Conservation (phyloP, 2,888 invertebrate species). For the Diloba caeruleocephala region DNA sequence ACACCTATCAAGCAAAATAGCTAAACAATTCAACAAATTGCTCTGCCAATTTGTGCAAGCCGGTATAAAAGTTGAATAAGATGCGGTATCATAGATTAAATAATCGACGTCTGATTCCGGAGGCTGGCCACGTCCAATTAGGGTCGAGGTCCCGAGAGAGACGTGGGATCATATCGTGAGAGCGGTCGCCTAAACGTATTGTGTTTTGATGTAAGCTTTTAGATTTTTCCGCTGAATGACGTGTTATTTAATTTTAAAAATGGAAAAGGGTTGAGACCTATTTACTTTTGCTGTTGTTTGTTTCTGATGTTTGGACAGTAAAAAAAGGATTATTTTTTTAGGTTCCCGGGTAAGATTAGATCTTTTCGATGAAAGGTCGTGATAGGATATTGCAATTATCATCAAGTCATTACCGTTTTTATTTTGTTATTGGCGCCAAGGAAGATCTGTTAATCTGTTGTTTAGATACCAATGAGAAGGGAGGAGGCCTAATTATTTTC, state of each 20-base stretch:
- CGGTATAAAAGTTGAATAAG: slow-evolving; percentile 58
- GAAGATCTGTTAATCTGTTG: no score
- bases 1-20: slow-evolving; percentile 24
- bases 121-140: slow-evolving; percentile 84
- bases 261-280: slow-evolving; percentile 10
- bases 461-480: no score
- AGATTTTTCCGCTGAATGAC: slow-evolving; percentile 39
- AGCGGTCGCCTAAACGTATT: slow-evolving; percentile 48
- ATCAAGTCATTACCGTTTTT: no score
- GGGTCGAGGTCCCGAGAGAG: slow-evolving; percentile 72
- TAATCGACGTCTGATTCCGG: slow-evolving; percentile 74
- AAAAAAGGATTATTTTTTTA: background rate
- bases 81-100: slow-evolving; percentile 76
- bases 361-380: no score
- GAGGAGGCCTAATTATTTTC: no score
- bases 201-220: slow-evolving; percentile 50
- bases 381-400: no score
- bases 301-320: background rate
- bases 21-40: slow-evolving; percentile 45
- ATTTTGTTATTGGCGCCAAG: no score
- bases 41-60: slow-evolving; percentile 45
- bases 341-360: no score
- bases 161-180: slow-evolving; percentile 70
- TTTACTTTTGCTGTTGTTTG: slow-evolving; percentile 9
- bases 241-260: slow-evolving; percentile 47